Conservation (phyloP, 2,113 vertebrate species). For the Muntiacus muntjak region DNA sequence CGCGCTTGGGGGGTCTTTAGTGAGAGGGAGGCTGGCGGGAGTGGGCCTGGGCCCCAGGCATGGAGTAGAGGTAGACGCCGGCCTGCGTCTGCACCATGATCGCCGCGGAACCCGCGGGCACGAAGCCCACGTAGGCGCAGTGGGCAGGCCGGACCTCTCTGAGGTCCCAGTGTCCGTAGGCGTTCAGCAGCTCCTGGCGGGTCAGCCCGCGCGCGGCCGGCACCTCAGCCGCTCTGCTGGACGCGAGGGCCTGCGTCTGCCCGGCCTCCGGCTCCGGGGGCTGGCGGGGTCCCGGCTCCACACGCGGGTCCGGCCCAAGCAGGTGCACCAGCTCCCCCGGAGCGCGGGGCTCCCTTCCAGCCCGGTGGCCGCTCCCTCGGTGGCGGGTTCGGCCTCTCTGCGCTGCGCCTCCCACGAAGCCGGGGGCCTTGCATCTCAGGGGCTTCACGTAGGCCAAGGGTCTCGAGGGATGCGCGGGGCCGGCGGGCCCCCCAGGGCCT, state of each 20-base stretch:
- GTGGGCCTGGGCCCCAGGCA: neutral
- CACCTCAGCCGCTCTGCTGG: fast-evolving
- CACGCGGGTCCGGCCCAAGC: fast-evolving
- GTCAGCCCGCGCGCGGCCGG: fast-evolving
- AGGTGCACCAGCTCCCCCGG: neutral
- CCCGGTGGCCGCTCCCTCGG: neutral
- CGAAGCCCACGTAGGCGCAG: neutral
- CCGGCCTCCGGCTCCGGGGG: fast-evolving
- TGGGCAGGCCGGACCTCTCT: fast-evolving
- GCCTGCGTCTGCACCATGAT: neutral
- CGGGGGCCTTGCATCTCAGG: fast-evolving
- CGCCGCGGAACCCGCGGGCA: fast-evolving
- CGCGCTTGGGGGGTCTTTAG: neutral
- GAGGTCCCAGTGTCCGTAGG: neutral
- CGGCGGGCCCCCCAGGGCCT: fast-evolving
- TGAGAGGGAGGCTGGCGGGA: neutral
- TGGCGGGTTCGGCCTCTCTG: neutral
- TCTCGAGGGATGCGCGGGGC: fast-evolving
- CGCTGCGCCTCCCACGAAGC: no score
- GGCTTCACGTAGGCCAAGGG: neutral
- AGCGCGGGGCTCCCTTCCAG: neutral
- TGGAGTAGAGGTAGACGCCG: fast-evolving
- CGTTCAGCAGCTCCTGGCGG: fast-evolving
- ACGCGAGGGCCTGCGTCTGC: fast-evolving
- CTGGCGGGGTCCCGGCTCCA: neutral